Base-by-base conservation (phyloP, 2,888 invertebrate species). In the Ceratothoa steindachneri region DNA sequence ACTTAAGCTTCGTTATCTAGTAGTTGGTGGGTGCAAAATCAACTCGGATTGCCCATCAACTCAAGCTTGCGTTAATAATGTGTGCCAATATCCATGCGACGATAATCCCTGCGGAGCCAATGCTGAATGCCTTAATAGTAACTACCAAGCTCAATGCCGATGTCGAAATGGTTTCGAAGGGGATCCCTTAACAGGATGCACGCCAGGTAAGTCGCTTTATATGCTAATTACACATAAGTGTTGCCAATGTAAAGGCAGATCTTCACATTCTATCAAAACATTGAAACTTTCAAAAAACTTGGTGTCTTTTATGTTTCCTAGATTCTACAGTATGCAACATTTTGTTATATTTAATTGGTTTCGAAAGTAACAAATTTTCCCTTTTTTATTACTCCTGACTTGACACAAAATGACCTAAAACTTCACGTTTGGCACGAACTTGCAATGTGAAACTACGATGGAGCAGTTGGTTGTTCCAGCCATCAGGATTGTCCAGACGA, bases 31-130 rank as follows among this genome's bases (percentile, higher is more conserved):
- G 55, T 95, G 95, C 83, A 88, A 90, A 77, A 88, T 89, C 15
- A 90, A 93, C 83, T 89, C 91, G 0, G 93, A 95, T 83, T 95
- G 95, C 83, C 90, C 90, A 80, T 89, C 90, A 1, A 90, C 91
- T 81, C 90, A 92, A 84, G 91, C 92, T 72, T 95, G 95, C 83
- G 86, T 93, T 52, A 93, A 93, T 83, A 90, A 80, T 29, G 81
- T 81, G 31, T 80, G 80, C 66, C 75, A 73, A 22, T 80, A 77
- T 71, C 80, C 80, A 9, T 79, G 80, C 65, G 76, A 75, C 55
- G 72, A 74, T 67, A 77, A 79, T 28, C 93, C 93, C 0, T 94
- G 93, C 82, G 93, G 93, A 24, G 90, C 92, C 0, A 91, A 93
- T 83, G 90, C 93, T 0, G 89, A 90, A 74, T 93, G 93, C 82